These are phyloP conservation scores for Antennarius striatus DNA, from an alignment of 2,113 vertebrate species.

Conservation along the genomic window DNA sequence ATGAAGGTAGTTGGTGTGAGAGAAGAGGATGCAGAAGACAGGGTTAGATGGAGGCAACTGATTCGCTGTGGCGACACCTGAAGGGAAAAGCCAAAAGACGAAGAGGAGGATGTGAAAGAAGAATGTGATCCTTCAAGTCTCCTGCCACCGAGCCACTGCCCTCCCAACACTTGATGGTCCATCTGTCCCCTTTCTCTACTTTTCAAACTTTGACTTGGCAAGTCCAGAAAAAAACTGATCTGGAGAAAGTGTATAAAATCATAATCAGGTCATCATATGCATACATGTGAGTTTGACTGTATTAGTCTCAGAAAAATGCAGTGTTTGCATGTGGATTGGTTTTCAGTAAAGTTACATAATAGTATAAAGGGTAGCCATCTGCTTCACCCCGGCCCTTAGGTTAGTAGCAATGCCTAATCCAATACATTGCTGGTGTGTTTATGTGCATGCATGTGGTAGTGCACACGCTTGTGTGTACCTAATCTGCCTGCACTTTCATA, in stretches of 20 bases:
- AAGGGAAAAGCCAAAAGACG: no score
- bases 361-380: constrained; percentile 70
- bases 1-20: no score
- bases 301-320: background rate
- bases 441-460: constrained; percentile 21
- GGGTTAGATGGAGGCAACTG: no score
- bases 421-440: constrained; percentile 48
- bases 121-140: constrained; percentile 46
- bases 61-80: no score
- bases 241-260: constrained; percentile 1
- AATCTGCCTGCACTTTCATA: constrained; percentile 67
- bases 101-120: no score
- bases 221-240: background rate
- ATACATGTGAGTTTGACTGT: constrained; percentile 1
- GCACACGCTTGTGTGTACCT: constrained; percentile 26
- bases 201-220: background rate
- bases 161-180: constrained; percentile 25
- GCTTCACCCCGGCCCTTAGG: constrained; percentile 53
- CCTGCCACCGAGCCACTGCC: constrained; percentile 41
- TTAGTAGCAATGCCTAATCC: constrained; percentile 61
- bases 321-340: constrained; percentile 32
- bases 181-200: constrained; percentile 12
- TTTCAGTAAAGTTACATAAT: constrained; percentile 64
- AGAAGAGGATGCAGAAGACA: no score
- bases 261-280: background rate